Evolutionary conservation across 2,888 invertebrate species (phyloP).

Genomic region (Anorthoa munda): DNA sequence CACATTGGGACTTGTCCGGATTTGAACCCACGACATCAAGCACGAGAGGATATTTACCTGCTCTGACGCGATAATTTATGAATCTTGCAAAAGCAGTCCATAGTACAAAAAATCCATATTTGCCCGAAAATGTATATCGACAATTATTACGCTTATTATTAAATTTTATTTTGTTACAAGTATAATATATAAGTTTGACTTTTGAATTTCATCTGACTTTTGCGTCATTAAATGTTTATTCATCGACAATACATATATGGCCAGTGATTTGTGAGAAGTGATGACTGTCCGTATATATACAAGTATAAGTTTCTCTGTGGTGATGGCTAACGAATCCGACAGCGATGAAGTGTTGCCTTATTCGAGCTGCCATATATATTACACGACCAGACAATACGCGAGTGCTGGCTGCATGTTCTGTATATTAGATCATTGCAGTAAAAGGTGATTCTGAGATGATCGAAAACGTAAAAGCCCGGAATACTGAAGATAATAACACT

Average conservation of each 20-base stretch:
- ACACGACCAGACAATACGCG: neutral
- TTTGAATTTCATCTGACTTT: constrained; percentile 81
- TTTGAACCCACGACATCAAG: too few species aligned
- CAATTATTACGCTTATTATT: constrained; percentile 79
- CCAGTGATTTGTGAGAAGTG: constrained; percentile 35
- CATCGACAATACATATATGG: constrained; percentile 43
- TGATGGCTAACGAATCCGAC: neutral
- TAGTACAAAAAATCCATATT: constrained; percentile 71
- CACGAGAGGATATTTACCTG: constrained; percentile 10
- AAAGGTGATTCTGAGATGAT: neutral
- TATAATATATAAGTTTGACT: constrained; percentile 78
- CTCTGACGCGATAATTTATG: constrained; percentile 55
- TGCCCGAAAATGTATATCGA: constrained; percentile 61
- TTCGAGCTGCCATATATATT: constrained; percentile 10
- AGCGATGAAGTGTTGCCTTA: constrained; percentile 3
- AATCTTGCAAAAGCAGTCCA: constrained; percentile 59
- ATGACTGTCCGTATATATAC: too few species aligned
- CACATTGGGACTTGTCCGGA: too few species aligned
- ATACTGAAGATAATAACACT: neutral
- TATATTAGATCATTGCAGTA: neutral
- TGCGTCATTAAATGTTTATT: constrained; percentile 55
- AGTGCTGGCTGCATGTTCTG: constrained; percentile 41
- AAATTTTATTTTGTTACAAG: constrained; percentile 76
- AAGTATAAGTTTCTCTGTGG: too few species aligned
- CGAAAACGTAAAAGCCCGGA: neutral